Evolutionary conservation across 2,888 invertebrate species (phyloP).

Genomic region (Ormia ochracea): DNA sequence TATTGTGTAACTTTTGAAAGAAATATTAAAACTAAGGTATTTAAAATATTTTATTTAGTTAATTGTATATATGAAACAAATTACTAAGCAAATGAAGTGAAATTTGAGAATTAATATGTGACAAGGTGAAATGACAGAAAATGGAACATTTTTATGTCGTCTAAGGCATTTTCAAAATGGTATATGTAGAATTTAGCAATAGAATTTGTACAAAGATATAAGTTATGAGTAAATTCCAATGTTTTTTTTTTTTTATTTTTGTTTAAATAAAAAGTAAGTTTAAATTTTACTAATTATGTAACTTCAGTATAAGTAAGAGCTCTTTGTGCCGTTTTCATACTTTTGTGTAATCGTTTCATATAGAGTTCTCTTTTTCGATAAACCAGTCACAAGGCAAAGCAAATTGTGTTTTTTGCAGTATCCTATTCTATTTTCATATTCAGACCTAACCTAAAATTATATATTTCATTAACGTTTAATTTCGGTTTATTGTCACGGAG

Average conservation of each 20-base stretch:
- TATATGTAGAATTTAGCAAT: not conserved
- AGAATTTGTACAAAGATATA: not conserved
- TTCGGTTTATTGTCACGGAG: not conserved
- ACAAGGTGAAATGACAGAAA: not conserved
- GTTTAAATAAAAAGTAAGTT: too few relatives aligned
- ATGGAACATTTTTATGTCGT: not conserved
- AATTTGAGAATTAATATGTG: not conserved
- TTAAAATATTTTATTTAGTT: constrained; percentile 45
- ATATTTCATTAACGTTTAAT: constrained; percentile 47
- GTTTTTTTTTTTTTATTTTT: too few relatives aligned
- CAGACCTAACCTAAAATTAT: constrained; percentile 62
- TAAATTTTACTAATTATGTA: too few relatives aligned
- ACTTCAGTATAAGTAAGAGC: not conserved
- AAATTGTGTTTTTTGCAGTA: not conserved
- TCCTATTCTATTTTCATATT: constrained; percentile 58
- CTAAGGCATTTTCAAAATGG: not conserved
- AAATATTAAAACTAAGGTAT: constrained; percentile 71
- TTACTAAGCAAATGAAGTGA: not conserved
- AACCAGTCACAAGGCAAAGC: constrained; percentile 60
- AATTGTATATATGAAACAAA: not conserved
- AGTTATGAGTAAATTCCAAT: too few relatives aligned
- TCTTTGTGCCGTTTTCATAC: not conserved
- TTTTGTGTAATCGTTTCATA: not conserved
- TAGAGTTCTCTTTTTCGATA: constrained; percentile 19
- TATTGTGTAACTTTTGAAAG: constrained; percentile 75